Evolutionary conservation across 2,888 invertebrate species (phyloP), one percentile per base, ranked within the genome.

Genomic region (Trissonchulus latispiculum): DNA sequence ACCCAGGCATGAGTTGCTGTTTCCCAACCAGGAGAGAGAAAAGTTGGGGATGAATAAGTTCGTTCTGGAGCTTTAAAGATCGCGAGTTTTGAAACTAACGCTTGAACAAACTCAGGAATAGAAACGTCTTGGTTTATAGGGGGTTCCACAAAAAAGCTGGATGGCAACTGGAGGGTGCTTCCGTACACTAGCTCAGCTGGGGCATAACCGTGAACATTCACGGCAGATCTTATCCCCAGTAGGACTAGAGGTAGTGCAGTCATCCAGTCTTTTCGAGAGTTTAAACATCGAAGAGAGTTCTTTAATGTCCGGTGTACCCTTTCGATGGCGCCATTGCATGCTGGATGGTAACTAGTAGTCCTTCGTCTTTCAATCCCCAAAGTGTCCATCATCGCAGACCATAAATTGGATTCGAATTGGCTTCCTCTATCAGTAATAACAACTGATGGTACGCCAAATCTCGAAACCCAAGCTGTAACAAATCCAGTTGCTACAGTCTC

Each of bases 241-340:
- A 64, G n/a, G 15, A 64, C n/a, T 18, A 64, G 29, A 8, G 66
- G 66, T 18, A 64, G 66, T 35, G 66, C n/a, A 35, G 29, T 35
- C 18, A 8, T 32, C 66, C 66, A 64, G 18, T 8, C 8, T 8
- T 8, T 15, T 32, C n/a, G 29, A 35, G 18, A 15, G 33, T 35
- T 32, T 8, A 32, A 35, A 64, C 32, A 31, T 15, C 66, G 66
- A 18, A 64, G 33, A 8, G 66, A 8, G 33, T 8, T 15, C 33
- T 64, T 64, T 15, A 8, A n/a, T 18, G 66, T 64, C 8, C 66
- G 8, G 29, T 64, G 66, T 32, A 64, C 29, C 33, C 66, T 8
- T 64, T 64, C 66, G 15, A 64, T 29, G 18, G 66, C 66, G n/a
- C 66, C 66, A n/a, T 64, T 64, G n/a, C 66, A 64, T 15, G 66